phyloP scores from a whole-genome alignment of 2,888 invertebrate species.

The Odontocerum albicorne region DNA sequence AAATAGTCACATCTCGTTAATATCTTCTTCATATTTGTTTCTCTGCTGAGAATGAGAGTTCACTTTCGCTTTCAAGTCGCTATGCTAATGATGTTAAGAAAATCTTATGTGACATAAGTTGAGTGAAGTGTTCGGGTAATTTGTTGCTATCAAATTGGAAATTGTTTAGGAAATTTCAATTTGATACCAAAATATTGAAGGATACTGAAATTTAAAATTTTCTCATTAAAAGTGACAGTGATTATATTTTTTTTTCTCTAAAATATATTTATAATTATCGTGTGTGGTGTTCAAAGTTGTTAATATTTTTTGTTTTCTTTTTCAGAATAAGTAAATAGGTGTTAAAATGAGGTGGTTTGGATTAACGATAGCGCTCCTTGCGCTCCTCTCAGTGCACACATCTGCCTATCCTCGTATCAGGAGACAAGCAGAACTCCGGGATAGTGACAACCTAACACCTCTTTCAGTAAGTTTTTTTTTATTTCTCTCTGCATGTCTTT shows the following conservation, averaged over 20 bases:
- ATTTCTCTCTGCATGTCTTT: no score
- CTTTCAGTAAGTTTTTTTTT: constrained; percentile 27
- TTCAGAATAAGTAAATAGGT: constrained; percentile 32
- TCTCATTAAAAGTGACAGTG: no score
- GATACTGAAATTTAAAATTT: no score
- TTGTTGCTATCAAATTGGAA: no score
- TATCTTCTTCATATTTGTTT: no score
- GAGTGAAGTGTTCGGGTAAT: constrained; percentile 11
- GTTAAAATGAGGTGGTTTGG: constrained; percentile 42
- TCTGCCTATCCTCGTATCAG: constrained; percentile 42
- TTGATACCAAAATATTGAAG: no score
- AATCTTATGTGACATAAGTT: background rate
- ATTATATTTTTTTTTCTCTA: no score
- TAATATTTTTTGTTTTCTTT: constrained; percentile 25
- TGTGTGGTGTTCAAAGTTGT: no score
- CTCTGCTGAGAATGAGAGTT: no score
- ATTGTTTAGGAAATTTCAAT: no score
- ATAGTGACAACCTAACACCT: constrained; percentile 29
- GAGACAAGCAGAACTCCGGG: constrained; percentile 40
- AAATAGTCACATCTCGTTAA: no score
- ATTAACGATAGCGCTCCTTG: constrained; percentile 40
- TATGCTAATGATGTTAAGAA: constrained; percentile 14
- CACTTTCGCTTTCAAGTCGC: constrained; percentile 22
- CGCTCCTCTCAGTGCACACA: constrained; percentile 39
- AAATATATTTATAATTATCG: no score